These are phyloP conservation scores for Drosophila athabasca DNA, from an alignment of 1,140 invertebrate species.

Conservation along the genomic window DNA sequence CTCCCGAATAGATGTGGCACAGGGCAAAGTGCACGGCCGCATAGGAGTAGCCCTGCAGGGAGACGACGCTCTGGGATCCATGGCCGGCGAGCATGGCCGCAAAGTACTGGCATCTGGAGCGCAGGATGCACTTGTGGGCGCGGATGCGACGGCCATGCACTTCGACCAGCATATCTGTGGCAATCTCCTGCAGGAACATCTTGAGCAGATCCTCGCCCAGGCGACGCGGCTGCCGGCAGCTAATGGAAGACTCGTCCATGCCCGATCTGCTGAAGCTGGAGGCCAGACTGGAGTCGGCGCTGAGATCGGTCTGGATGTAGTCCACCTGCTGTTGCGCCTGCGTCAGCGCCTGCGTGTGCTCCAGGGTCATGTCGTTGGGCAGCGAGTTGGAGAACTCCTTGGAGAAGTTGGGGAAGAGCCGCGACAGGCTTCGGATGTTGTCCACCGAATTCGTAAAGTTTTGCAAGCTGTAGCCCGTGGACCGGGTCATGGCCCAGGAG, in stretches of 20 bases:
- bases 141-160: constrained; percentile 91
- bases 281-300: constrained; percentile 78
- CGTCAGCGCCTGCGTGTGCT: constrained; percentile 40
- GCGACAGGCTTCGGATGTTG: constrained; percentile 78
- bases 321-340: constrained; percentile 63
- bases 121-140: constrained; percentile 95
- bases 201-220: constrained; percentile 93
- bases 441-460: constrained; percentile 83
- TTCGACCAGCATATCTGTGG: constrained; percentile 92
- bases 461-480: constrained; percentile 83
- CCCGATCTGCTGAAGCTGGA: constrained; percentile 82
- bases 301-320: constrained; percentile 79
- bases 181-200: constrained; percentile 95
- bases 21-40: constrained; percentile 94
- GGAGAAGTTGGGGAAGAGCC: constrained; percentile 84
- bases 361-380: constrained; percentile 69
- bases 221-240: constrained; percentile 84
- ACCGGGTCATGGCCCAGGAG: constrained; percentile 86
- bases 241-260: constrained; percentile 83
- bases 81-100: constrained; percentile 93
- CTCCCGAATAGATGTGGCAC: constrained; percentile 96
- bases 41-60: constrained; percentile 92
- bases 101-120: constrained; percentile 95
- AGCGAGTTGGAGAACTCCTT: constrained; percentile 82
- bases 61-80: constrained; percentile 92